These are phyloP conservation scores for Cryptoprocta ferox DNA, from an alignment of 2,797 vertebrate genomes.

Conservation along the genomic window DNA sequence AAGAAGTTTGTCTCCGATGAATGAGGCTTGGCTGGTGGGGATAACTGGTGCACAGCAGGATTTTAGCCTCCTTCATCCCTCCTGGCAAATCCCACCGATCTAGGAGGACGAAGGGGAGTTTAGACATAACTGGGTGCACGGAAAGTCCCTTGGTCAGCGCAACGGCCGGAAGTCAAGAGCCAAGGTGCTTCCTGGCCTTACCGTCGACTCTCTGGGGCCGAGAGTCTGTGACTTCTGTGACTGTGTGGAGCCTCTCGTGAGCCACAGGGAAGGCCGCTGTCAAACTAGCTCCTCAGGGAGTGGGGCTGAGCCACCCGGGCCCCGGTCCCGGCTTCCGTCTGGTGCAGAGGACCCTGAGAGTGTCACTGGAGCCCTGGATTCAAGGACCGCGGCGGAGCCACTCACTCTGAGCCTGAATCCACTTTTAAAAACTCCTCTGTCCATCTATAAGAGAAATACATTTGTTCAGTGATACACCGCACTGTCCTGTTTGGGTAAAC, in stretches of 20 bases:
- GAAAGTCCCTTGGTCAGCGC: neutral
- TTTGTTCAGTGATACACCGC: neutral
- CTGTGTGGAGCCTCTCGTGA: neutral
- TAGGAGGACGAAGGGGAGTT: neutral
- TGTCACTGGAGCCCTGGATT: fast-evolving
- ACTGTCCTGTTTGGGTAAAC: neutral
- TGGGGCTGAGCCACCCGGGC: fast-evolving
- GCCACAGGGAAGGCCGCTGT: fast-evolving
- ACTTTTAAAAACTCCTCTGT: too few species aligned
- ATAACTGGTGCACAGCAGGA: neutral
- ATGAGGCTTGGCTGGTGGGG: neutral
- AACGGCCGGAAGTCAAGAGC: fast-evolving
- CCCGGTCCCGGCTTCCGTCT: fast-evolving
- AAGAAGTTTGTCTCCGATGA: neutral
- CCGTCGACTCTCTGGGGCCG: fast-evolving
- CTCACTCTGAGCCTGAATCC: fast-evolving
- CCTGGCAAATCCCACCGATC: neutral
- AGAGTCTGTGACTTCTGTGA: fast-evolving
- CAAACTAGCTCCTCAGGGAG: neutral
- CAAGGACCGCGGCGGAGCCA: fast-evolving
- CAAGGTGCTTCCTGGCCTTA: fast-evolving
- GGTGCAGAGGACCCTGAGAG: fast-evolving
- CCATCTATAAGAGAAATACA: neutral
- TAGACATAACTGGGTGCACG: fast-evolving
- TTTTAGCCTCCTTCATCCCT: neutral